Evolutionary conservation across 1,140 invertebrate genomes (phyloP).

Genomic region (Melipona quadrifasciata): DNA sequence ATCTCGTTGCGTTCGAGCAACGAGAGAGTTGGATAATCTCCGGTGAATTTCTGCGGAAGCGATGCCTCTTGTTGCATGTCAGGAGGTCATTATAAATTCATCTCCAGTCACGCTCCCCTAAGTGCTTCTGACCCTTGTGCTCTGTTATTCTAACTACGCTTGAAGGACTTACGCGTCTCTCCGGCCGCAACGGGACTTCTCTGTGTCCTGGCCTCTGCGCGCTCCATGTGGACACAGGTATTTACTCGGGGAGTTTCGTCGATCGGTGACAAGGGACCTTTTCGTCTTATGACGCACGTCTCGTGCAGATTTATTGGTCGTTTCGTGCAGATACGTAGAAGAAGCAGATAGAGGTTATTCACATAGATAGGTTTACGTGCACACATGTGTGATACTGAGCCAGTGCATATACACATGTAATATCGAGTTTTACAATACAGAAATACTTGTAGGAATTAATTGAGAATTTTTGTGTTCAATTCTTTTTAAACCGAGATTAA

Average conservation of each 20-base stretch:
- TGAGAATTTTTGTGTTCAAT: not conserved
- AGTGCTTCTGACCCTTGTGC: slow-evolving; percentile 44
- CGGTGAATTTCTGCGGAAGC: slow-evolving; percentile 44
- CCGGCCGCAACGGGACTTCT: slow-evolving; percentile 8
- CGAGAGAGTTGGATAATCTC: slow-evolving; percentile 26
- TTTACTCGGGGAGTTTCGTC: not conserved
- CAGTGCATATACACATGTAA: not conserved
- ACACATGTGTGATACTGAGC: not conserved
- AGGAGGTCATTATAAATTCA: slow-evolving; percentile 51
- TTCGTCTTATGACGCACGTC: too few relatives aligned
- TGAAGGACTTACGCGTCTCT: slow-evolving; percentile 33
- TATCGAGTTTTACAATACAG: not conserved
- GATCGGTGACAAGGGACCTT: not conserved
- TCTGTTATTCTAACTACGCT: slow-evolving; percentile 37
- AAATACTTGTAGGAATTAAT: not conserved
- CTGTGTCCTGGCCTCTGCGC: too few relatives aligned
- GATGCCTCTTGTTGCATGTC: slow-evolving; percentile 32
- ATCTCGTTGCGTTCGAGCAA: slow-evolving; percentile 29
- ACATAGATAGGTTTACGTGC: not conserved
- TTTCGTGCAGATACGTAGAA: not conserved
- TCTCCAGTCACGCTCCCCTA: slow-evolving; percentile 41
- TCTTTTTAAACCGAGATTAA: not conserved
- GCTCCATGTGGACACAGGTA: not conserved
- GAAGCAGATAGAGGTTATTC: not conserved
- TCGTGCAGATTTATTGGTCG: not conserved